phyloP scores from a whole-genome alignment of 2,888 invertebrate species.

The Ditula angustiorana region DNA sequence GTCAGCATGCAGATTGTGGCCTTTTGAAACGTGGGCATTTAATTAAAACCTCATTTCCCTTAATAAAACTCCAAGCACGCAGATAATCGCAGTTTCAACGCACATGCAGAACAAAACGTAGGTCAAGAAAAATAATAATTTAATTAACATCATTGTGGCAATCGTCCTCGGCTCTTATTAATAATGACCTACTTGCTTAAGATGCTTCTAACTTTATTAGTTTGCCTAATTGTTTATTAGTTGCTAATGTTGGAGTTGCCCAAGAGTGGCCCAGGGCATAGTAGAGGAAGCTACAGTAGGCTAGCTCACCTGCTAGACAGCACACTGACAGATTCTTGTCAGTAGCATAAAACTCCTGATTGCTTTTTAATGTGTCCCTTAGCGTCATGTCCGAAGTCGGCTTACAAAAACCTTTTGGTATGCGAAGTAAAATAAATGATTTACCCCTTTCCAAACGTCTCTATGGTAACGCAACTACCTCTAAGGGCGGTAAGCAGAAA shows the following conservation, averaged over 20 bases:
- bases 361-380: too few relatives aligned
- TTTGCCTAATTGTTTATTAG: slow-evolving; percentile 53
- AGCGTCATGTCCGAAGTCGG: too few relatives aligned
- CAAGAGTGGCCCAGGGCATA: slow-evolving; percentile 8
- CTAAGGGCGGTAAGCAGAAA: too few relatives aligned
- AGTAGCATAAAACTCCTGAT: too few relatives aligned
- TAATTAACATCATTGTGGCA: slow-evolving; percentile 43
- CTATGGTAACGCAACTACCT: too few relatives aligned
- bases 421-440: too few relatives aligned
- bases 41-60: too few relatives aligned
- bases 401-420: too few relatives aligned
- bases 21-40: too few relatives aligned
- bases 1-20: too few relatives aligned
- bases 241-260: slow-evolving; percentile 40
- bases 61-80: background rate
- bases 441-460: too few relatives aligned
- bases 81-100: background rate
- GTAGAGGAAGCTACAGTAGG: slow-evolving; percentile 14
- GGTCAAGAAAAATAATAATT: slow-evolving; percentile 27
- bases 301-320: background rate
- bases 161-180: slow-evolving; percentile 53
- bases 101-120: slow-evolving; percentile 23
- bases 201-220: slow-evolving; percentile 55
- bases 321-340: too few relatives aligned
- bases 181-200: slow-evolving; percentile 53